Base-by-base conservation (phyloP, 2,888 invertebrate species). In the Deilephila porcellus region DNA sequence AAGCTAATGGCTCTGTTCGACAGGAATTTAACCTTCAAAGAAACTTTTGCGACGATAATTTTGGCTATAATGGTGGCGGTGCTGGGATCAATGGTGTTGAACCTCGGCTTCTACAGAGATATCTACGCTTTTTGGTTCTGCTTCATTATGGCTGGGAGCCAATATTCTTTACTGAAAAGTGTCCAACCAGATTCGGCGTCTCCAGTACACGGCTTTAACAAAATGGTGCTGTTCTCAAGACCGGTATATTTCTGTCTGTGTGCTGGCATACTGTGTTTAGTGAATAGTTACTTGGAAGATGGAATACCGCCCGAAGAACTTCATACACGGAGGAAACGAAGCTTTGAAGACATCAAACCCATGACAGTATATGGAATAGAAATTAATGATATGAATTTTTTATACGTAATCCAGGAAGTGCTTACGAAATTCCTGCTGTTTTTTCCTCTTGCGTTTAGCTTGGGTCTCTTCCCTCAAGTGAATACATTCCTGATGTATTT, bases 161-260 rank as follows among this genome's bases (percentile, higher is more conserved):
- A 99, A 91, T 99, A 99, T 91, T 99, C 99, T 0, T 93, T 99
- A 79, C 93, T 99, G 78, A 99, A 99, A 93, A 99, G 99, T 80
- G 99, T 99, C 1, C 99, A 99, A 87, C 99, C 99, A 0, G 99
- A 99, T 91, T 99, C 99, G 0, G 98, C 99, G 0, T 99, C 99
- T 3, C 99, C 99, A 0, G 99, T 99, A 60, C 99, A 99, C 90
- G 99, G 99, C 17, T 99, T 98, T 87, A 99, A 99, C 90, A 97
- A 98, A 83, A 97, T 99, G 83, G 98, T 99, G 59, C 97, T 98
- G 56, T 99, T 98, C 89, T 98, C 98, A 32, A 96, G 99, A 76
- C 98, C 99, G 6, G 97, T 99, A 20, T 99, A 99, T 91, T 99
- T 99, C 87, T 98, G 98, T 83, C 85, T 99, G 60, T 97, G 98